Base-by-base conservation (phyloP, 2,888 invertebrate species). In the Ptychoptera albimana region DNA sequence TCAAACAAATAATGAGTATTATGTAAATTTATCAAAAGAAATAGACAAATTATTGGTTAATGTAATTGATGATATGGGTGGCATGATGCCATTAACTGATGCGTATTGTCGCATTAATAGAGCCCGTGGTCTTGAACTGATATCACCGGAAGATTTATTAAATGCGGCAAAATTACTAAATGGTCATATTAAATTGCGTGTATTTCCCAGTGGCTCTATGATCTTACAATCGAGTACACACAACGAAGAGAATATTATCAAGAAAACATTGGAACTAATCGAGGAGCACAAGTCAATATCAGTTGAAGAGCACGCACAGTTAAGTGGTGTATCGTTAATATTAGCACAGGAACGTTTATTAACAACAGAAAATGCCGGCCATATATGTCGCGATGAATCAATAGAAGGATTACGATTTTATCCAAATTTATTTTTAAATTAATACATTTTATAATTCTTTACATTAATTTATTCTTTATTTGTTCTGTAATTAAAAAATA, bases 51-150 rank as follows among this genome's bases (percentile, higher is more conserved):
- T 89, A 60, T 69, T 97, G 54, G 71, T 80, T 48, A 78, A 79
- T 56, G 86, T 88, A 15, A 72, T 94, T 46, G 77, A 31, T 12
- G 86, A 91, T 57, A 79, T 79, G 59, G 94, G 96, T 30, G 97
- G 97, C 9, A 89, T 96, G 74, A 93, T 97, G 89, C 82, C 91
- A 0, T 66, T 98, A 45, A 84, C 94, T 4, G 98, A 99, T 69
- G 94, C 86, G 1, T 98, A 91, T 71, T 97, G 97, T 65, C 74
- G 97, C 53, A 82, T 97, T 2, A 98, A 98, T 65, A 75, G 98
- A 61, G 96, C 97, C 1, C 74, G 98, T 59, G 97, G 97, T 3
- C 70, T 97, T 51, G 93, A 97, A 68, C 71, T 98, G 1, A 68
- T 98, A 43, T 98, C 98, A 1, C 96, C 97, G 0, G 97, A 97